These are phyloP conservation scores for Drosophila greeni DNA, from an alignment of 2,888 invertebrate genomes.

Conservation along the genomic window DNA sequence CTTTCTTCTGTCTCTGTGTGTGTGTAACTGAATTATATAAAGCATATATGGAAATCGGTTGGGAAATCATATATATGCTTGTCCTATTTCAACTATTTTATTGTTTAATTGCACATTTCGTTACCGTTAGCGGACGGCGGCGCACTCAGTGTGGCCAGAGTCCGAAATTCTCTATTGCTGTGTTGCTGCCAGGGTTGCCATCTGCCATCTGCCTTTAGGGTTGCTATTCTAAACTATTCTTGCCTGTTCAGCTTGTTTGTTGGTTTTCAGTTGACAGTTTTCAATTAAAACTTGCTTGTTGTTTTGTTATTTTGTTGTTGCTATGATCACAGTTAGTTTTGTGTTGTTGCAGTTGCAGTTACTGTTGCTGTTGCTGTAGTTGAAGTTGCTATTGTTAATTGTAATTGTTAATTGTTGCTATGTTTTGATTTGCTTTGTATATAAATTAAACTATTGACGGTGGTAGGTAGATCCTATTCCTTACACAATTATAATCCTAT, in stretches of 20 bases:
- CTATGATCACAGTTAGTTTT: conserved; percentile 70
- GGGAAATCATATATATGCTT: conserved; percentile 11
- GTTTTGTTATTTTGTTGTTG: conserved; percentile 50
- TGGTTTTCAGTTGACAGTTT: not conserved
- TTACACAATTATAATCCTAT: conserved; percentile 46
- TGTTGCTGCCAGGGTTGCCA: conserved; percentile 56
- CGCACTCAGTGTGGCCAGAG: conserved; percentile 5
- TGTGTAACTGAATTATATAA: conserved; percentile 30
- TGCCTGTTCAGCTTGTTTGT: conserved; percentile 29
- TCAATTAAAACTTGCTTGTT: conserved; percentile 37
- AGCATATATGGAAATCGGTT: conserved; percentile 11
- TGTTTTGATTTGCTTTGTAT: conserved; percentile 37
- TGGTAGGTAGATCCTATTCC: conserved; percentile 53
- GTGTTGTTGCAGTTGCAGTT: conserved; percentile 60
- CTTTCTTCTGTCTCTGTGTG: conserved; percentile 30
- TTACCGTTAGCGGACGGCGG: conserved; percentile 19
- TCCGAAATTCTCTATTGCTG: conserved; percentile 51
- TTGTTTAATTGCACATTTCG: conserved; percentile 58
- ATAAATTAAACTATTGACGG: conserved; percentile 69
- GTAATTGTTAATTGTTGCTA: conserved; percentile 47
- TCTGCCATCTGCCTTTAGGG: too few relatives aligned
- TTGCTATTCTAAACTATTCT: conserved; percentile 48
- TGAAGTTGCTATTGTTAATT: conserved; percentile 51
- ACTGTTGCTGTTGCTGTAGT: conserved; percentile 54
- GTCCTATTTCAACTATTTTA: conserved; percentile 21